phyloP scores from a whole-genome alignment of 2,113 vertebrate species.

The Corydoras maculifer region DNA sequence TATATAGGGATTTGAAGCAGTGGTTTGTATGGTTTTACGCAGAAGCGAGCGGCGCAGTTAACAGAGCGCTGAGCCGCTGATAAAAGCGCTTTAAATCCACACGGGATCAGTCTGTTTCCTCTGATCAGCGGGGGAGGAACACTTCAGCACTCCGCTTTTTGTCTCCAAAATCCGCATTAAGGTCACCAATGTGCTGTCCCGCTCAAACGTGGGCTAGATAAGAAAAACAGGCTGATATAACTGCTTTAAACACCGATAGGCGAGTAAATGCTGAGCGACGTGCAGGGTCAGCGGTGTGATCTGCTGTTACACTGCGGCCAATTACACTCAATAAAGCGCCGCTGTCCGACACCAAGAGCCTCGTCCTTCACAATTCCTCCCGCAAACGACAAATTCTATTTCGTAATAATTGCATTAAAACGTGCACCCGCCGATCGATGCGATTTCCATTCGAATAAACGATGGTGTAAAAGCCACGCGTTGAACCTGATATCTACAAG shows the following conservation, averaged over 20 bases:
- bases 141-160: conserved; percentile 59
- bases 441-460: neutral
- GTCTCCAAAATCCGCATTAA: conserved; percentile 63
- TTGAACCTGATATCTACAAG: neutral
- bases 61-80: conserved; percentile 56
- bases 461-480: neutral
- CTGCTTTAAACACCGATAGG: conserved; percentile 69
- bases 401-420: no score
- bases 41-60: conserved; percentile 43
- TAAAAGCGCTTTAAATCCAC: conserved; percentile 54
- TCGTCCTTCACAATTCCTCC: no score
- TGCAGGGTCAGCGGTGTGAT: conserved; percentile 70
- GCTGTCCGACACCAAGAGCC: neutral
- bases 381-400: no score
- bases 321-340: conserved; percentile 59
- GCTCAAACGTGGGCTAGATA: conserved; percentile 59
- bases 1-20: neutral
- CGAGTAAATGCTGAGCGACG: conserved; percentile 73
- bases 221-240: conserved; percentile 61
- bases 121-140: conserved; percentile 58
- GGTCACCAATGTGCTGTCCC: conserved; percentile 60
- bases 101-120: conserved; percentile 53
- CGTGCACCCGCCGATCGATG: neutral
- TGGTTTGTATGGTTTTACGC: conserved; percentile 9
- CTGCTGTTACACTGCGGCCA: conserved; percentile 68